Base-by-base conservation (phyloP, 2,888 invertebrate species). In the Agapostemon virescens region DNA sequence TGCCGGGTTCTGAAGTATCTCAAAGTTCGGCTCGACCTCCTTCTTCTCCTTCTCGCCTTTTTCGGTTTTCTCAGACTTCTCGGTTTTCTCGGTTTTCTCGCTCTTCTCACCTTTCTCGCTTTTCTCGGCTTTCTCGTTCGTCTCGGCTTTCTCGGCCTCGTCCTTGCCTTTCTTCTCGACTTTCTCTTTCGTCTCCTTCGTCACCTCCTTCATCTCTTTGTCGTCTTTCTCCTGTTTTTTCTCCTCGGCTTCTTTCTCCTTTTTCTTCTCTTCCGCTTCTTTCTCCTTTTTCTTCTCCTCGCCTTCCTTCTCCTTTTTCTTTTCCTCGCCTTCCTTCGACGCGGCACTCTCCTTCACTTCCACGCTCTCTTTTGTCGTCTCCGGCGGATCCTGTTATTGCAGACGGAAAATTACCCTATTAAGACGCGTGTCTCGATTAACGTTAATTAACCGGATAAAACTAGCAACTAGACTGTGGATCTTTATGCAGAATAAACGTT, bases 1-100 rank as follows among this genome's bases (percentile, higher is more conserved):
- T 0, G 98, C 98, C 0, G 99, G 99, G 94, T 99, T 99, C 88
- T 95, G 95, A 64, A 99, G 93, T 84, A 98, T 96, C 93, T 98
- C 98, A 93, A 97, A 98, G 83, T 93, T 95, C 0, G 98, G 97
- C 91, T 99, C 99, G 0, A 98, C 96, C 91, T 99, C 99, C 90
- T 94, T 94, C 78, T 94, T 94, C 77, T 94, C 94, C 82, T 93
- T 93, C 69, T 92, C 92, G 17, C 91, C 90, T 77, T 93, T 92
- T 63, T 91, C 97, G 97, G 92, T 90, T 78, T 93, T 92, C 38
- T 93, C 92, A 85, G 89, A 85, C 79, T 94, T 93, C 82, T 94
- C 94, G 64, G 91, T 91, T 49, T 92, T 89, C 26, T 95, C 84
- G 84, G 90, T 88, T 72, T 93, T 93, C 15, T 33, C 91, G 83